These are phyloP conservation scores for Anthrax anthrax DNA, from an alignment of 2,888 invertebrate genomes.

Conservation along the genomic window DNA sequence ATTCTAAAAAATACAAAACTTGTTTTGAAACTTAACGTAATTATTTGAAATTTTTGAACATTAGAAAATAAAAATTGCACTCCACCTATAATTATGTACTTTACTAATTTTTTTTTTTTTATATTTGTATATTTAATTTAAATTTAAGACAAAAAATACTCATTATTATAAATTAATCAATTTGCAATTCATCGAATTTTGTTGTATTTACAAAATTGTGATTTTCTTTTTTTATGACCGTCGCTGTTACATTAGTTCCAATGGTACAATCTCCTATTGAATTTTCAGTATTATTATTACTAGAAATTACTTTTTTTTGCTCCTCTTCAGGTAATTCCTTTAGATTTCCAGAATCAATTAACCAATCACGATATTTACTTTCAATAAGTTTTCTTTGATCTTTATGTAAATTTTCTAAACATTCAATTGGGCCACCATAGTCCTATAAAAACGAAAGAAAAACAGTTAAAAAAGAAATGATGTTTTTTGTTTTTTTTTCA, in stretches of 20 bases:
- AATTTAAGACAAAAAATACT: too few species aligned
- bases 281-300: conserved; percentile 28
- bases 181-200: background rate
- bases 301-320: conserved; percentile 27
- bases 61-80: too few species aligned
- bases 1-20: too few species aligned
- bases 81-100: too few species aligned
- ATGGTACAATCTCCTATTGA: too few species aligned
- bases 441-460: conserved; percentile 28
- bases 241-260: too few species aligned
- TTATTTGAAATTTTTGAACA: too few species aligned
- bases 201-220: too few species aligned
- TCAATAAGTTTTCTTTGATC: conserved; percentile 42
- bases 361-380: conserved; percentile 45
- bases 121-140: too few species aligned
- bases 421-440: conserved; percentile 44
- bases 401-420: conserved; percentile 41
- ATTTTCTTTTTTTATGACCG: too few species aligned
- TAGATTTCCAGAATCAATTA: conserved; percentile 43
- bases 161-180: background rate
- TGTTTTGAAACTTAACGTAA: too few species aligned
- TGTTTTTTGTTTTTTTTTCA: background rate
- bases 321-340: conserved; percentile 35
- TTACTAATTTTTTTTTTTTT: too few species aligned
- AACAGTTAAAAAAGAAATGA: background rate